Evolutionary conservation across 2,113 vertebrate species (phyloP).

Genomic region (rabbit (Oryctolagus cuniculus)): mOryCun1.1 NC_091442.1:13411001-13411500

Average conservation of each 20-base stretch:
- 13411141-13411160: not conserved
- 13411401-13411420: not conserved
- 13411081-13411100: not conserved
- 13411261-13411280: not conserved
- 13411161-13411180: slow-evolving; percentile 4
- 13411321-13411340: not conserved
- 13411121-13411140: not conserved
- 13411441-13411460: not conserved
- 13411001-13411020: not conserved
- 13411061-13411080: not conserved
- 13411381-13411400: not conserved
- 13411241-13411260: slow-evolving; percentile 2
- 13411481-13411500: not conserved
- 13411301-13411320: not conserved
- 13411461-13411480: too few species aligned
- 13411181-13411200: not conserved
- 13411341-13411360: not conserved
- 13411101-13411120: not conserved
- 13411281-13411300: not conserved
- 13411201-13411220: not conserved
- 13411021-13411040: not conserved
- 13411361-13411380: not conserved
- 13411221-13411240: not conserved
- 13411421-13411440: not conserved
- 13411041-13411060: not conserved